phyloP scores from a whole-genome alignment of 2,888 invertebrate species.

The Drosophila macrothrix region DNA sequence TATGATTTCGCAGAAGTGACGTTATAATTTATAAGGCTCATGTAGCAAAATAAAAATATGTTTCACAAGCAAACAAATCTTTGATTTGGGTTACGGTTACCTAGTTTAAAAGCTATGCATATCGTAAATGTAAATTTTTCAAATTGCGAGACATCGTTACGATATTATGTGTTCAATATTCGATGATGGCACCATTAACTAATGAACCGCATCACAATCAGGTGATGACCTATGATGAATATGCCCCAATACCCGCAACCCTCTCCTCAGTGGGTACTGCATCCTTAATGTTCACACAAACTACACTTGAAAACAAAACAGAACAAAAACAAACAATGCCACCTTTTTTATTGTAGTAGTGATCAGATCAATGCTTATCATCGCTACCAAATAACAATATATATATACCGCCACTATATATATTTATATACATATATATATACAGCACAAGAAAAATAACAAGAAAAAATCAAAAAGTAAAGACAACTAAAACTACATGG shows the following conservation, averaged over 20 bases:
- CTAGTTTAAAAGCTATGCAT: neutral
- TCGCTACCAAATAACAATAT: neutral
- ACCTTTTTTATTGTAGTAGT: neutral
- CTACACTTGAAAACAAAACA: neutral
- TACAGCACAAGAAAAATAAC: constrained; percentile 1
- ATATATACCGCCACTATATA: too few relatives aligned
- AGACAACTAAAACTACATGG: constrained; percentile 29
- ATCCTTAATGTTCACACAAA: neutral
- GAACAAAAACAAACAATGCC: neutral
- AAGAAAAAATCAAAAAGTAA: constrained; percentile 3
- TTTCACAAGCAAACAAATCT: neutral
- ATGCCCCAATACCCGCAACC: neutral
- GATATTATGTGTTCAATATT: neutral
- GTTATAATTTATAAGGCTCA: neutral
- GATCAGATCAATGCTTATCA: neutral
- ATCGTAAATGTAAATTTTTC: neutral
- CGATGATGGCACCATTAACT: constrained; percentile 1
- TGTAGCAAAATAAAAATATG: neutral
- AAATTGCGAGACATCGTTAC: neutral
- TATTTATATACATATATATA: too few relatives aligned
- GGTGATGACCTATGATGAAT: constrained; percentile 7
- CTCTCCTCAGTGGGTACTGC: neutral
- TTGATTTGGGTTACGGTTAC: neutral
- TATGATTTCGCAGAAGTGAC: neutral
- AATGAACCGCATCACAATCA: constrained; percentile 19